These are phyloP conservation scores for Brenthis ino DNA, from an alignment of 2,888 invertebrate genomes.

Conservation along the genomic window DNA sequence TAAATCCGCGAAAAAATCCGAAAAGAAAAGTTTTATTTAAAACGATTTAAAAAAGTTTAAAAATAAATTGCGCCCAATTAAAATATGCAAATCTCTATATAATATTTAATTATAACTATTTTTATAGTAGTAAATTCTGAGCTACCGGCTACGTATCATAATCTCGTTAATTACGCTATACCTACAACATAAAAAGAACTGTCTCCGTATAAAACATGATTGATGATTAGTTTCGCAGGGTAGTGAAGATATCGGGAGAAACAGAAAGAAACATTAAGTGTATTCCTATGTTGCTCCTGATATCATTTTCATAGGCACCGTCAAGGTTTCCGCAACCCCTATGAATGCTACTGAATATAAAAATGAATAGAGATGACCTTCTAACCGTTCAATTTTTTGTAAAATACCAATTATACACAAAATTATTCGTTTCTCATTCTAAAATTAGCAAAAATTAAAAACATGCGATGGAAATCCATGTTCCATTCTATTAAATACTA, in stretches of 20 bases:
- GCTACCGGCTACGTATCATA: not conserved
- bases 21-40: too few species aligned
- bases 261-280: conserved; percentile 76
- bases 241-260: conserved; percentile 66
- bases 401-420: too few species aligned
- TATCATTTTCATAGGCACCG: conserved; percentile 76
- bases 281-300: conserved; percentile 74
- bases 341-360: conserved; percentile 53
- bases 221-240: conserved; percentile 57
- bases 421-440: too few species aligned
- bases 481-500: too few species aligned
- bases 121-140: too few species aligned
- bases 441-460: too few species aligned
- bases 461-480: too few species aligned
- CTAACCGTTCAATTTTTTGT: not conserved
- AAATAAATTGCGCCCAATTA: too few species aligned
- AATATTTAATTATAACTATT: too few species aligned
- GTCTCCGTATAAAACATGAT: conserved; percentile 67
- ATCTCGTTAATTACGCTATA: conserved; percentile 58
- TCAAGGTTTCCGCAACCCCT: conserved; percentile 67
- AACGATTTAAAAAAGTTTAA: too few species aligned
- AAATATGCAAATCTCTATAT: too few species aligned
- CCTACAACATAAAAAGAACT: conserved; percentile 49
- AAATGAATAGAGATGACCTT: conserved; percentile 47
- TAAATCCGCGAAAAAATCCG: too few species aligned